Base-by-base conservation (phyloP, 30 jellyfish, hydroid and myxozoan genomes). In the Chrysaora quinquecirrha region DNA sequence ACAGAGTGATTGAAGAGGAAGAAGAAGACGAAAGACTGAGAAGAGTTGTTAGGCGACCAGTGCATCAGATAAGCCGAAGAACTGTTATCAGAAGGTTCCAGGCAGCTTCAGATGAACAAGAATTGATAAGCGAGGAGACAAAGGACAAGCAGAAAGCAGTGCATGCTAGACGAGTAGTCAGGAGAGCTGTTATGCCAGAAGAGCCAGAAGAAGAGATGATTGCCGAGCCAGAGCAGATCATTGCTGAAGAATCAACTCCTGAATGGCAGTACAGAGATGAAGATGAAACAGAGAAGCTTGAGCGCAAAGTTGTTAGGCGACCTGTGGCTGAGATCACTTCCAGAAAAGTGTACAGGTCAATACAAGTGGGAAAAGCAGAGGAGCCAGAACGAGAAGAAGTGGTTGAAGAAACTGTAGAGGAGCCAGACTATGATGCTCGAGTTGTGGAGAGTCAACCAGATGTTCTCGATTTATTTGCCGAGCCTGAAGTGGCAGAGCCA, bases 31-130 rank as follows among this genome's bases (percentile, higher is more conserved):
- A 6, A 43, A 43, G 58, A 6, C 58, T 75, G 12, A 43, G 73
- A 3, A 27, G 91, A 70, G 93, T 82, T 32, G 84, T 71, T 2
- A 46, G 90, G 29, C 27, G 87, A 56, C 93, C 93, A 19, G 81
- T 82, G 46, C 20, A 32, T 34, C 68, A 67, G 90, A 82, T 92
- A 21, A 82, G 69, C 71, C 71, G 76, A 77, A 72, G 72, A 28
- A 82, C 91, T 10, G 87, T 73, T 30, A 54, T 73, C 21, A 0
- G 92, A 14, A 49, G 64, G 67, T 0, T 30, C 33, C 91, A 70
- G 47, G 84, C 72, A 77, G 66, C 54, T 21, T 77, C 90, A 0
- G 71, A 72, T 56, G 93, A 89, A 20, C 30, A 71, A 27, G 93
- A 43, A 6, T 9, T 16, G 12, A 79, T 32, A 49, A 86, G 71